Evolutionary conservation across 1,140 invertebrate species (phyloP), one percentile per base, ranked within the genome.

Genomic region (Leptopilina clavipes): DNA sequence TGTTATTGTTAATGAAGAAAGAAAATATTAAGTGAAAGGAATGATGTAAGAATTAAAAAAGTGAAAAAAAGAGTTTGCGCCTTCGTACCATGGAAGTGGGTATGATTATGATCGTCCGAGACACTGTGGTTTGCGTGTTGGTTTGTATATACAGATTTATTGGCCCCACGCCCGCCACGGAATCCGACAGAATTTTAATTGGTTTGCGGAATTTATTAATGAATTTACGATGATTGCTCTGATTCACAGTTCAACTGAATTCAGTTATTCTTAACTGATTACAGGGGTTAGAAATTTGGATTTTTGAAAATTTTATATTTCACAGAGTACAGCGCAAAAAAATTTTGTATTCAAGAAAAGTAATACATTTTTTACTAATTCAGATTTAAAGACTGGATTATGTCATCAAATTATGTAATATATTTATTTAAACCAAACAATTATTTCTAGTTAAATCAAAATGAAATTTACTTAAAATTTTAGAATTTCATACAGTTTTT

Each of bases 101-200:
- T 76, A 81, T 78, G 76, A 82, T 79, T 72, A 74, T 52, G 48
- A 52, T 52, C 48, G 6, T 45, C 44, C 43, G 76, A 74, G 79
- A 82, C 82, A 80, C 78, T 77, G 77, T 72, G 52, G 59, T 72
- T 78, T 74, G 82, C 79, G 82, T 81, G 75, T 85, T 83, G 82
- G 79, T 86, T 84, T 77, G 77, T 52, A 40, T n/a, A n/a, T 14
- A 76, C n/a, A 81, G 81, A 86, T 86, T 86, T 86, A 86, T 85
- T 82, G 80, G 79, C 73, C 76, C 73, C 80, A 82, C 81, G 78
- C 81, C 82, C 78, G 84, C 76, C 76, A 72, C 44, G 77, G 77
- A 86, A 85, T 84, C 84, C 74, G 81, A 85, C 83, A 85, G 84
- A 86, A 86, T 86, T 86, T 84, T 86, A 86, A 86, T 86, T 86